Conservation (phyloP, 2,113 vertebrate species). For the Neolamprologus tretocephalus region DNA sequence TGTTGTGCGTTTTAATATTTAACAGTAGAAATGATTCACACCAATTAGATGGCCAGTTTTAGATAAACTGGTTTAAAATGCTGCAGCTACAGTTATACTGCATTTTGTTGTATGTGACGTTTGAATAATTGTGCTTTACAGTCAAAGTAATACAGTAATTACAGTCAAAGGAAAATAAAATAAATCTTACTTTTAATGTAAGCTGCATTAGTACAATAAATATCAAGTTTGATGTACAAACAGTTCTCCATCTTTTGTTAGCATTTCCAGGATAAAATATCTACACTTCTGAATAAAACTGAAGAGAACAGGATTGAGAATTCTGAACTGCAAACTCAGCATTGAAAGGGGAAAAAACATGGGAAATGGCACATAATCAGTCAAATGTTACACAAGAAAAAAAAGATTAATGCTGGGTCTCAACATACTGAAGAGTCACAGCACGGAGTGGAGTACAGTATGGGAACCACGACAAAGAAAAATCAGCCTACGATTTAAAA, state of each 20-base stretch:
- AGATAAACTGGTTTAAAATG: neutral
- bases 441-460: neutral
- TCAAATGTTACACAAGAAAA: neutral
- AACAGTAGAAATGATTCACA: neutral
- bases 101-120: neutral
- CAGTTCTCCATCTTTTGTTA: neutral
- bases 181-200: conserved; percentile 19
- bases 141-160: neutral
- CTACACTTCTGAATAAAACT: neutral
- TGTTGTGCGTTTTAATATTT: neutral
- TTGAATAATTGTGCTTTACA: neutral
- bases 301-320: neutral
- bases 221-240: neutral
- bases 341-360: neutral
- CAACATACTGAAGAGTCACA: neutral
- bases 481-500: neutral
- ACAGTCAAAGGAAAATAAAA: neutral
- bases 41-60: neutral
- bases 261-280: neutral
- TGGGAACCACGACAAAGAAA: neutral
- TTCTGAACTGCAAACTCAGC: neutral
- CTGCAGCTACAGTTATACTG: neutral
- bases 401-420: neutral
- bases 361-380: neutral
- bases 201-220: neutral